A percentile compares a stretch with the other conserved stretches of the same genome.
phyloP scores from a whole-genome alignment of 2,113 vertebrate species.

The Pangasianodon hypophthalmus region DNA sequence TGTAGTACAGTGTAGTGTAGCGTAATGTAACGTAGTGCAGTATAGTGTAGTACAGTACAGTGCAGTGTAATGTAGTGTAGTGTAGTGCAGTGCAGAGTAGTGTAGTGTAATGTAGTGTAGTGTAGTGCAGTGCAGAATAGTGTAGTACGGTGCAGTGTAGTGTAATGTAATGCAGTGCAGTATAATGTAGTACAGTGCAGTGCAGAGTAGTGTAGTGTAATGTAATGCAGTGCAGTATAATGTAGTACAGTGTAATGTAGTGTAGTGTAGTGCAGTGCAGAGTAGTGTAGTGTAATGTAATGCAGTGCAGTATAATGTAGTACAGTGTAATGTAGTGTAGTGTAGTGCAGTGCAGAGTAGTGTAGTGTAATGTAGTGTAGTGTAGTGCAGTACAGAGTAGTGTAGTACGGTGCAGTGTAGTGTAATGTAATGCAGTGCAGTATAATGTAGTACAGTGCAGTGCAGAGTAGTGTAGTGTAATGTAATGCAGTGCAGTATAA shows the following conservation, averaged over 20 bases:
- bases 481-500: neutral
- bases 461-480: neutral
- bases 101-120: neutral
- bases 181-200: neutral
- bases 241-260: neutral
- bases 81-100: neutral
- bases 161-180: neutral
- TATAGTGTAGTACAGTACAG: neutral
- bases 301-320: neutral
- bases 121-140: neutral
- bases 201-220: neutral
- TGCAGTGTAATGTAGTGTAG: neutral
- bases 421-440: neutral
- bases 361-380: neutral
- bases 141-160: neutral
- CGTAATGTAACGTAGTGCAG: neutral
- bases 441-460: neutral
- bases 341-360: neutral
- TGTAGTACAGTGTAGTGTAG: too few species aligned
- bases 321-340: neutral
- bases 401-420: neutral
- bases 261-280: neutral
- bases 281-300: neutral
- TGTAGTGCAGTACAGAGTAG: neutral
- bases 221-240: neutral